Conservation (phyloP, 2,113 vertebrate genomes). For the Ariopsis seemanni region DNA sequence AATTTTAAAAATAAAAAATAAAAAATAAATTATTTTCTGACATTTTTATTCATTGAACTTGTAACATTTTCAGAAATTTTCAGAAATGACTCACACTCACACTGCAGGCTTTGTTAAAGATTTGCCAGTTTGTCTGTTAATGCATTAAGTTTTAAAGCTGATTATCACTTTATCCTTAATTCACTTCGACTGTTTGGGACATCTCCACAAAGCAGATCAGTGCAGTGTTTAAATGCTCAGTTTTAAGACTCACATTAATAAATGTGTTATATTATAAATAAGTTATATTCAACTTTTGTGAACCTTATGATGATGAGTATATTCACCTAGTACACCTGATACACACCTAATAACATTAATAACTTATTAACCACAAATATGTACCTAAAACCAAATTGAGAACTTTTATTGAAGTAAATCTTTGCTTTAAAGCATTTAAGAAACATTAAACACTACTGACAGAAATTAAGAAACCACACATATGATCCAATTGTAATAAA, state of each 20-base stretch:
- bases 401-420: not conserved
- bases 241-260: not conserved
- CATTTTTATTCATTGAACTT: not conserved
- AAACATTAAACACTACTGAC: not conserved
- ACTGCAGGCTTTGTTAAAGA: too few species aligned
- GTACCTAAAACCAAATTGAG: not conserved
- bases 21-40: too few species aligned
- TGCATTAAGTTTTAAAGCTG: conserved; percentile 55
- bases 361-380: not conserved
- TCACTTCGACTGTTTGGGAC: not conserved
- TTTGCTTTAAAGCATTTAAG: not conserved
- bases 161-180: conserved; percentile 48
- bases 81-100: not conserved
- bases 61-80: not conserved
- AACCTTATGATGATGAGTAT: not conserved
- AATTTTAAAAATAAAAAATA: not conserved
- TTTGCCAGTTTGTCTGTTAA: not conserved
- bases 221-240: not conserved
- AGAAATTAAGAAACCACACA: not conserved
- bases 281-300: not conserved
- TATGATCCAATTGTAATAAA: not conserved
- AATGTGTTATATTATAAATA: not conserved
- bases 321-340: not conserved
- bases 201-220: not conserved
- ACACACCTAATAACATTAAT: not conserved